phyloP scores from a whole-genome alignment of 64 coral and sea anemone genomes.

The Cladopsammia gracilis region DNA sequence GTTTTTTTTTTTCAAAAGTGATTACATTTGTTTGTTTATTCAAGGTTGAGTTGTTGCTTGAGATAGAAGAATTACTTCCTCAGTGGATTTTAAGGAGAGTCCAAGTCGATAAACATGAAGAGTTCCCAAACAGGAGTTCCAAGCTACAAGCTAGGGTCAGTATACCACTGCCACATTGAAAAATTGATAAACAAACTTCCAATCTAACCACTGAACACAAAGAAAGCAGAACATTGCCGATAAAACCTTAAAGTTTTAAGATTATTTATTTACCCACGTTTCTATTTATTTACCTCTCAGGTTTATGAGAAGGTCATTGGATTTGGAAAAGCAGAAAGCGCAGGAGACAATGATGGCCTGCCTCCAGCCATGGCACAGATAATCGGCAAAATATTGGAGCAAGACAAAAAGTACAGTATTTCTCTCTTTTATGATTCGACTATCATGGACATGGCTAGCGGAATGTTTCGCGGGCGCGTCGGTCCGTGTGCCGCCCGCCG shows the following conservation, averaged over 20 bases:
- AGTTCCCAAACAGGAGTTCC: slow-evolving; percentile 78
- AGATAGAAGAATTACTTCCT: slow-evolving; percentile 86
- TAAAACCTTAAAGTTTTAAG: no score
- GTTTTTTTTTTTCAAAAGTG: no score
- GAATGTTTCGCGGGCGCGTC: no score
- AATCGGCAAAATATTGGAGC: slow-evolving; percentile 74
- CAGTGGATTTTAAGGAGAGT: slow-evolving; percentile 84
- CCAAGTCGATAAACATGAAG: slow-evolving; percentile 80
- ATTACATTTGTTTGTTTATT: neutral
- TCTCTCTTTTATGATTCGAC: no score
- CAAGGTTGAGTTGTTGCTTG: slow-evolving; percentile 85
- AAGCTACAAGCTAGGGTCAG: slow-evolving; percentile 72
- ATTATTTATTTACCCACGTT: no score
- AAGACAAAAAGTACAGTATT: slow-evolving; percentile 77
- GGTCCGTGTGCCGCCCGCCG: no score
- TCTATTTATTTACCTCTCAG: neutral
- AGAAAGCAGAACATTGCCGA: no score
- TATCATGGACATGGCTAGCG: no score
- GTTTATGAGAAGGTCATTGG: slow-evolving; percentile 79
- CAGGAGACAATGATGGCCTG: slow-evolving; percentile 63
- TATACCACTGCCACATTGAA: no score
- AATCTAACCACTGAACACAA: no score
- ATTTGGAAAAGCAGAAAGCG: slow-evolving; percentile 86
- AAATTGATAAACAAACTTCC: no score
- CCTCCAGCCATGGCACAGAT: slow-evolving; percentile 82